Percentiles rank a stretch among this genome's conserved stretches.
Evolutionary conservation across 2,113 vertebrate species (phyloP).

Genomic region (Leptocoma aspasia): DNA sequence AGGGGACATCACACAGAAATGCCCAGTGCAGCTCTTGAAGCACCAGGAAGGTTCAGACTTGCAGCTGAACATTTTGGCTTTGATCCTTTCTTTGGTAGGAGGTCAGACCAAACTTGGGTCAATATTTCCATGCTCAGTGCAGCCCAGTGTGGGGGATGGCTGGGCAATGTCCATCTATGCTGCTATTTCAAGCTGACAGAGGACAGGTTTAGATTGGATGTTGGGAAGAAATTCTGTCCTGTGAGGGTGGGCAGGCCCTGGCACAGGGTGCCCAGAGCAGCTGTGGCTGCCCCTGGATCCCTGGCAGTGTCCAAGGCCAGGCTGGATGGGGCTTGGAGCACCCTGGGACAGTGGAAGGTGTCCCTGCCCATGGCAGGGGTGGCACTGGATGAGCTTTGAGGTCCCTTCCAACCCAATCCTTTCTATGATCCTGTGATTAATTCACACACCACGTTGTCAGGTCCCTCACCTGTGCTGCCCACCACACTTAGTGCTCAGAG

Average conservation of each 20-base stretch:
- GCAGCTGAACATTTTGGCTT: background rate
- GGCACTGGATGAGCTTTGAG: rapidly evolving
- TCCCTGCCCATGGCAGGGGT: background rate
- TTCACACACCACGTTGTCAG: background rate
- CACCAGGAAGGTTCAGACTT: background rate
- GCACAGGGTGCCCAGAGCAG: background rate
- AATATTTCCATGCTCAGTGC: background rate
- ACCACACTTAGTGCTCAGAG: background rate
- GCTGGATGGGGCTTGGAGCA: rapidly evolving
- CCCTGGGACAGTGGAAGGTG: rapidly evolving
- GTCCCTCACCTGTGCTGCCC: background rate
- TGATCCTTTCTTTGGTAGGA: background rate
- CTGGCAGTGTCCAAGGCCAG: background rate
- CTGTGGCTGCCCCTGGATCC: background rate
- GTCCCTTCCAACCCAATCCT: background rate
- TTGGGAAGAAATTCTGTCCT: rapidly evolving
- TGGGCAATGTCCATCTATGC: background rate
- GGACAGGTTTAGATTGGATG: too few species aligned
- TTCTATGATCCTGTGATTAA: too few species aligned
- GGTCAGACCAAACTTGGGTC: background rate
- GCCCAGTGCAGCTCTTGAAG: background rate
- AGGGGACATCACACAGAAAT: background rate
- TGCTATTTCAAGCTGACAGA: background rate
- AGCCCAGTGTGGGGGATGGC: background rate
- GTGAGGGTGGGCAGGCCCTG: rapidly evolving